Evolutionary conservation across 2,113 vertebrate genomes (phyloP).

Genomic region (Panthera tigris): DNA sequence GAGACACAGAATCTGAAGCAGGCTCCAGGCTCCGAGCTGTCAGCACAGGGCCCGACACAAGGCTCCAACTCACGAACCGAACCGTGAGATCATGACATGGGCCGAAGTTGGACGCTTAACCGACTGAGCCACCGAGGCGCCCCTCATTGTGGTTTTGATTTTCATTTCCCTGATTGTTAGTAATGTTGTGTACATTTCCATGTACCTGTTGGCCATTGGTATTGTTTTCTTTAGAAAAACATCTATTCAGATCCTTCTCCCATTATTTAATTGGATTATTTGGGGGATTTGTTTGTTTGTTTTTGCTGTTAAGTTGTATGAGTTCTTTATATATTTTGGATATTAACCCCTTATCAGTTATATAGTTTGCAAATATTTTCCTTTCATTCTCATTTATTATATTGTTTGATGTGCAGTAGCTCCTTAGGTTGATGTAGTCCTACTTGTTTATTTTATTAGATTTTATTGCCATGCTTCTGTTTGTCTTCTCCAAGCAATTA

Average conservation of each 20-base stretch:
- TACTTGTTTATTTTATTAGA: background rate
- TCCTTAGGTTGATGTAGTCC: background rate
- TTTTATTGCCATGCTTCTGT: background rate
- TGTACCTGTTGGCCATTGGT: background rate
- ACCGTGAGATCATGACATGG: too few species aligned
- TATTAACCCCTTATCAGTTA: background rate
- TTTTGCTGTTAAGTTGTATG: background rate
- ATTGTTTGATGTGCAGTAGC: background rate
- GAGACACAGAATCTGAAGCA: too few species aligned
- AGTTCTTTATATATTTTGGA: background rate
- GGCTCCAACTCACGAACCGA: too few species aligned
- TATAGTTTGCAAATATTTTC: background rate
- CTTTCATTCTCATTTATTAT: background rate
- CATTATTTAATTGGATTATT: background rate
- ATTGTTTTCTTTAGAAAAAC: background rate
- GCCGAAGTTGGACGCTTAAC: too few species aligned
- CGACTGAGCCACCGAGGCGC: too few species aligned
- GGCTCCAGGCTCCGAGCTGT: too few species aligned
- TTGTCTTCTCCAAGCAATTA: background rate
- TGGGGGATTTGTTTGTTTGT: background rate
- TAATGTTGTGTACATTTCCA: background rate
- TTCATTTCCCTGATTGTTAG: background rate
- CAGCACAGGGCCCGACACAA: too few species aligned
- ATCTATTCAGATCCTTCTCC: background rate
- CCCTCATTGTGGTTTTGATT: background rate